Percentiles rank a stretch among this genome's conserved stretches.
These are phyloP conservation scores for Crocodylus rhombifer DNA, from an alignment of 2,797 vertebrate genomes.

Conservation along the genomic window DNA sequence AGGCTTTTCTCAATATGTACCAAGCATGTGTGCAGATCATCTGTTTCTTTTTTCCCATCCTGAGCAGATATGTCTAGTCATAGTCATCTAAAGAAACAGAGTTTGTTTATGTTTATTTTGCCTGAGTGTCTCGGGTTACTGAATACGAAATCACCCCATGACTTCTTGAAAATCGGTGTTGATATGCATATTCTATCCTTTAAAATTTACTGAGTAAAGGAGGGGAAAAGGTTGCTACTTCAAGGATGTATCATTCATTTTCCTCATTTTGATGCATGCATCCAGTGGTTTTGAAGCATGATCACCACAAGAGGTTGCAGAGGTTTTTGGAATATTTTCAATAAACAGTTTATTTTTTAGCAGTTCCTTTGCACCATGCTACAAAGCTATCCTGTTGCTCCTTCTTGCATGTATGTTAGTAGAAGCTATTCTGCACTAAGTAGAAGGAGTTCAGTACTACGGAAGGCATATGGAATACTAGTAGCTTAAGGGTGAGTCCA, in stretches of 20 bases:
- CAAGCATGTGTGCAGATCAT: background rate
- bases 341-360: background rate
- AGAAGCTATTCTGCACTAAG: background rate
- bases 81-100: background rate
- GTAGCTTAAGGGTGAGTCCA: background rate
- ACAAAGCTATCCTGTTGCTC: background rate
- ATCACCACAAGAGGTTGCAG: background rate
- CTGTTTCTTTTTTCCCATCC: background rate
- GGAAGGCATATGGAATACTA: background rate
- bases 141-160: background rate
- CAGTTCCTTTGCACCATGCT: background rate
- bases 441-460: background rate
- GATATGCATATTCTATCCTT: background rate
- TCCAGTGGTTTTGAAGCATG: background rate
- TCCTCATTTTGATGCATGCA: background rate
- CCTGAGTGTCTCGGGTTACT: background rate
- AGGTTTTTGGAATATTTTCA: background rate
- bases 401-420: background rate
- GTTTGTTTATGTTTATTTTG: constrained; percentile 12
- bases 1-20: background rate
- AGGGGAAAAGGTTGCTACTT: no score
- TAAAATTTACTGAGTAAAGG: background rate
- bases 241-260: background rate
- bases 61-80: constrained; percentile 21
- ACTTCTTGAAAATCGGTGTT: background rate